These are phyloP conservation scores for Andrena bicolor DNA, from an alignment of 2,888 invertebrate genomes.

Conservation along the genomic window DNA sequence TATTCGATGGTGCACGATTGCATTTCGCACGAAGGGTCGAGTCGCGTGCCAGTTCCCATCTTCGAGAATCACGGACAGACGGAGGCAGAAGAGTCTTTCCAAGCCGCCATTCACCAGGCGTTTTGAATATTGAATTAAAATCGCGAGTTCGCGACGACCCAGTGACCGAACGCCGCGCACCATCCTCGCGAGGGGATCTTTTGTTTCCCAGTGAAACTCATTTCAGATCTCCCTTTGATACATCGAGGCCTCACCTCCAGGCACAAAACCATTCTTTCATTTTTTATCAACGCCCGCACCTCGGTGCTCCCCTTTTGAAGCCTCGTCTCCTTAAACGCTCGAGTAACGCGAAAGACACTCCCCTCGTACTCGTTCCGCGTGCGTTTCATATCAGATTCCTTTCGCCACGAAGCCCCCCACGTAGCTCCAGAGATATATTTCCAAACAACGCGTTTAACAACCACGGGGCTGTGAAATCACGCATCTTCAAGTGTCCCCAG, in stretches of 20 bases:
- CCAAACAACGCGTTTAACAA: slow-evolving; percentile 20
- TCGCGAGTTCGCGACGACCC: slow-evolving; percentile 50
- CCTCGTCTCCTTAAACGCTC: slow-evolving; percentile 25
- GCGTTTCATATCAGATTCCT: slow-evolving; percentile 19
- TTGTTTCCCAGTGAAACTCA: slow-evolving; percentile 62
- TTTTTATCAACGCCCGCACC: slow-evolving; percentile 52
- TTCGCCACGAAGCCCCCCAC: background rate
- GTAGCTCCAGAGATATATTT: background rate
- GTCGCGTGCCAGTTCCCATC: background rate
- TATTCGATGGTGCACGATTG: background rate
- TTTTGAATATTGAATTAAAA: slow-evolving; percentile 57
- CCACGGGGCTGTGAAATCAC: background rate
- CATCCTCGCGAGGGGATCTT: slow-evolving; percentile 37
- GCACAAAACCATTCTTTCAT: slow-evolving; percentile 57
- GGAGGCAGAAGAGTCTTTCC: background rate
- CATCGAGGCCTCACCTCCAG: slow-evolving; percentile 47
- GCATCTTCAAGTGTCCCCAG: background rate
- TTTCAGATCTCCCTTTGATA: slow-evolving; percentile 63
- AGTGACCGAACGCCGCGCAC: slow-evolving; percentile 45
- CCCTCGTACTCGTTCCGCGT: slow-evolving; percentile 15
- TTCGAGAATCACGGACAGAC: background rate
- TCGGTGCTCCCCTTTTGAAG: slow-evolving; percentile 36
- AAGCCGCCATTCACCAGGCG: slow-evolving; percentile 21
- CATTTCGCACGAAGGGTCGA: background rate
- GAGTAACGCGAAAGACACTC: slow-evolving; percentile 6